Evolutionary conservation across 1,140 invertebrate species (phyloP), one percentile per base, ranked within the genome.

Genomic region (Lasioglossum baleicum): DNA sequence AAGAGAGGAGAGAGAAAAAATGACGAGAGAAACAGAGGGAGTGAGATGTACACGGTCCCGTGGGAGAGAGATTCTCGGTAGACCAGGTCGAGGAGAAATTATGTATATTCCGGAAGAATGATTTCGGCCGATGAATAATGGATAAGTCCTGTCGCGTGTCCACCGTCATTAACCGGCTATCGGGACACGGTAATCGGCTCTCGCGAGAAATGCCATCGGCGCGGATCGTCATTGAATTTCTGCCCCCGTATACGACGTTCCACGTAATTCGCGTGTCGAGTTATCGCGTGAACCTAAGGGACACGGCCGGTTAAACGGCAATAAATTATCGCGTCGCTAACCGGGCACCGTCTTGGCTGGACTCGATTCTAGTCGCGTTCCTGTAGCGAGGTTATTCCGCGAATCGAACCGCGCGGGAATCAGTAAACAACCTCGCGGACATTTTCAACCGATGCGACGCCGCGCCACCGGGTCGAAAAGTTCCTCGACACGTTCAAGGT

Each of bases 131-230:
- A 91, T 91, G 90, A 91, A 91, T 92, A 91, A 91, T 91, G 90
- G 91, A 92, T 91, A 89, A 90, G 87, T 88, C 82, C 84, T 90
- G 90, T 91, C 89, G 88, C 90, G 91, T 90, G 91, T 91, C 90
- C 88, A 88, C 87, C 88, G 90, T 91, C 86, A 90, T 92, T 90
- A 92, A 35, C 80, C 80, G 81, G 66, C 78, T 86, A 83, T 71
- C 75, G 67, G 78, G 78, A 26, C 40, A 72, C n/a, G 75, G 68
- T 75, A 48, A 56, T 53, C 56, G 10, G 60, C 26, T 20, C 11
- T 8, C 31, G 61, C 42, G 53, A 58, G 65, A 76, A 66, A 65
- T 74, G 65, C 64, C 83, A 70, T 85, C 75, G 80, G 31, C 80
- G 61, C 51, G n/a, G 66, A 69, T 68, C 81, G 81, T 83, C 84